A percentile compares a stretch with the other conserved stretches of the same genome.
Conservation (phyloP, 1,140 invertebrate genomes). For the Trichomalopsis sarcophagae region DNA sequence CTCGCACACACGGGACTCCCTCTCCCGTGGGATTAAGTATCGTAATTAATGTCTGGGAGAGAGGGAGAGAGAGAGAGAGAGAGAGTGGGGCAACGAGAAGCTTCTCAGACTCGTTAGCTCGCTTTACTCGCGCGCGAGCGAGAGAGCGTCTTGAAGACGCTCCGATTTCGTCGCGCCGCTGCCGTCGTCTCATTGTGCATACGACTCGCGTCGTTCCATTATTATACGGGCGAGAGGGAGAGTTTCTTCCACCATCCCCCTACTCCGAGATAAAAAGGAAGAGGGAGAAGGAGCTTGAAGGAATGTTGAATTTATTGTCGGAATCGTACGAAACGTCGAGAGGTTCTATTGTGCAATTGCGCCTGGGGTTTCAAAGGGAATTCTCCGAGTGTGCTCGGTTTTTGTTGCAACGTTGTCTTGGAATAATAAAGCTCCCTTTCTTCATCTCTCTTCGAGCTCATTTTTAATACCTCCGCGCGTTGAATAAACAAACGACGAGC, state of each 20-base stretch:
- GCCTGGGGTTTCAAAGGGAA: neutral
- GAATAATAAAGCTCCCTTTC: neutral
- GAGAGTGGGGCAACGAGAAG: conserved; percentile 9
- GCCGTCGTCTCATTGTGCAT: neutral
- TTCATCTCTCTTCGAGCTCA: neutral
- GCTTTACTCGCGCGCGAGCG: conserved; percentile 3
- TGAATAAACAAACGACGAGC: neutral
- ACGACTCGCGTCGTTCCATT: neutral
- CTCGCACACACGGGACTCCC: neutral
- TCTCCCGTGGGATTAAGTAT: conserved; percentile 67
- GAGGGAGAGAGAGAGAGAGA: neutral
- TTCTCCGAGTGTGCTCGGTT: neutral
- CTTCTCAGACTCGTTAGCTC: conserved; percentile 48
- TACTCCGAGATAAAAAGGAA: neutral
- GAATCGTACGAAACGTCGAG: neutral
- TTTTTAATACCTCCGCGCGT: neutral
- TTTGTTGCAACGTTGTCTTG: neutral
- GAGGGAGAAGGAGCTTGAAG: neutral
- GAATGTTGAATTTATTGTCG: conserved; percentile 2
- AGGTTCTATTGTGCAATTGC: neutral
- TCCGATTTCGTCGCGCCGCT: conserved; percentile 32
- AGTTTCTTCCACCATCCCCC: neutral
- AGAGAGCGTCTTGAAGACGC: neutral
- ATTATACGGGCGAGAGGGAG: conserved; percentile 1
- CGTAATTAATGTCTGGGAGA: conserved; percentile 69